phyloP scores from a whole-genome alignment of 2,888 invertebrate species.

The Rhagonycha fulva region DNA sequence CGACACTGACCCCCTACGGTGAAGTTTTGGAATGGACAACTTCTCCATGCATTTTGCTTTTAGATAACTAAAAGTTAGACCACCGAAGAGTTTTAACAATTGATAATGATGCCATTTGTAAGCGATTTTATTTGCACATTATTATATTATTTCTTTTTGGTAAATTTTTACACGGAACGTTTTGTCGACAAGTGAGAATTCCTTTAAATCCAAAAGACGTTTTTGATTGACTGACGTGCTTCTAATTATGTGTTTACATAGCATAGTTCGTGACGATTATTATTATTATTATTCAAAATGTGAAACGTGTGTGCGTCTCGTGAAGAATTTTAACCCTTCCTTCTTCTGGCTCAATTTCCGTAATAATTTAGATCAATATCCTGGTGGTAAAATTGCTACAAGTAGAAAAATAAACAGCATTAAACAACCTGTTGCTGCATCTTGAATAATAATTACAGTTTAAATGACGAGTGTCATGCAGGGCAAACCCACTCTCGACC shows the following conservation, averaged over 20 bases:
- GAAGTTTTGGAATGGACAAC: constrained; percentile 20
- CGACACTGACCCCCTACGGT: constrained; percentile 49
- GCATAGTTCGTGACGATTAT: neutral
- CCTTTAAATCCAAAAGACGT: neutral
- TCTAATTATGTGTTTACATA: neutral
- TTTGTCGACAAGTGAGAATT: neutral
- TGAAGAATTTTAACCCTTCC: neutral
- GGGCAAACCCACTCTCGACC: constrained; percentile 41
- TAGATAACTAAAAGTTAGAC: constrained; percentile 15
- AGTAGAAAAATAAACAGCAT: constrained; percentile 45
- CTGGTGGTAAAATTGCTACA: constrained; percentile 31
- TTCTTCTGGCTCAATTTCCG: neutral
- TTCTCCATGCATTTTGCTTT: constrained; percentile 31
- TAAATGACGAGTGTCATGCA: constrained; percentile 48
- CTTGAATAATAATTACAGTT: constrained; percentile 47
- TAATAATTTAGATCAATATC: constrained; percentile 1
- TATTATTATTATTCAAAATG: neutral
- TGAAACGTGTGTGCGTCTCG: neutral
- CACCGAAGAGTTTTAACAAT: constrained; percentile 15
- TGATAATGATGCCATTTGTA: neutral
- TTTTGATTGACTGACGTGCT: neutral
- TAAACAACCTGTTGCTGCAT: constrained; percentile 45
- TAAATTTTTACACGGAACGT: neutral
- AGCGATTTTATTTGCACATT: neutral
- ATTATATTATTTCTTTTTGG: neutral